phyloP scores from a whole-genome alignment of 1,140 invertebrate species.

The Neodiprion pinetum region DNA sequence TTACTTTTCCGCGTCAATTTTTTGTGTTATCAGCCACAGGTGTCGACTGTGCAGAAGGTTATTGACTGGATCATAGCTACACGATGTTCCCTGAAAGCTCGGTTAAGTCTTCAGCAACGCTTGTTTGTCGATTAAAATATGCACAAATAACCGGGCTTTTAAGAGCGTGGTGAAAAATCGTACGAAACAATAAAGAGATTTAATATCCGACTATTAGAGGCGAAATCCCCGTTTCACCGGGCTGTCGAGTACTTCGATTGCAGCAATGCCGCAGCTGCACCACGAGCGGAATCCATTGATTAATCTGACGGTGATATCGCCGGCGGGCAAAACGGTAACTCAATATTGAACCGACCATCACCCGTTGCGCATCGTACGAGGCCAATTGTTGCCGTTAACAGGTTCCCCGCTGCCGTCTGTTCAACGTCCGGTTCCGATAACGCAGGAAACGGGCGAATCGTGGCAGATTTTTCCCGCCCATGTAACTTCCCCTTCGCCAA shows the following conservation, averaged over 20 bases:
- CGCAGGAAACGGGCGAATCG: conserved; percentile 25
- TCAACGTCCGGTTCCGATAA: conserved; percentile 34
- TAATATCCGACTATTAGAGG: too few species aligned
- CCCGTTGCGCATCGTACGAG: not conserved
- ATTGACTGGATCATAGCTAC: too few species aligned
- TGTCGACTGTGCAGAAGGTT: too few species aligned
- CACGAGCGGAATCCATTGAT: not conserved
- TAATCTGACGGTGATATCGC: conserved; percentile 2
- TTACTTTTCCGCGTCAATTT: too few species aligned
- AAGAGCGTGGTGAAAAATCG: too few species aligned
- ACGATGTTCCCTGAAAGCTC: too few species aligned
- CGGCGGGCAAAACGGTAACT: not conserved
- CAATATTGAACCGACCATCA: not conserved
- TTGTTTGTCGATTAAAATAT: too few species aligned
- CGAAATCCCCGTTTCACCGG: not conserved
- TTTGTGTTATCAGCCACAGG: too few species aligned
- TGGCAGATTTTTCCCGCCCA: conserved; percentile 12
- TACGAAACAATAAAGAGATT: too few species aligned
- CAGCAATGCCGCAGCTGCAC: not conserved
- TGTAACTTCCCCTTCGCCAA: too few species aligned
- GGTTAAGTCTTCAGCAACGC: too few species aligned
- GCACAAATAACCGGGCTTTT: too few species aligned
- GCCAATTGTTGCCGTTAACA: conserved; percentile 29
- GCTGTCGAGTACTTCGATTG: not conserved
- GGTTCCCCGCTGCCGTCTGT: conserved; percentile 31